A percentile compares a stretch with the other conserved stretches of the same genome.
Evolutionary conservation across 2,113 vertebrate species (phyloP).

Genomic region (Xenopus tropicalis): UCB_Xtro_10.0 CM004444.2:157701001-157701500

Average conservation of each 20-base stretch:
- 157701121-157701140: conserved; percentile 2
- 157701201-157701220: neutral
- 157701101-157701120: neutral
- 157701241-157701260: conserved; percentile 22
- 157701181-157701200: neutral
- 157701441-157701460: neutral
- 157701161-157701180: conserved; percentile 10
- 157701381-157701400: conserved; percentile 6
- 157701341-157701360: conserved; percentile 12
- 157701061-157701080: conserved; percentile 12
- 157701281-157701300: conserved; percentile 6
- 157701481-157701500: neutral
- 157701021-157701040: neutral
- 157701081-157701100: conserved; percentile 3
- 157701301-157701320: conserved; percentile 8
- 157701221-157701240: conserved; percentile 14
- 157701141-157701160: conserved; percentile 16
- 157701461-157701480: neutral
- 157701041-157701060: neutral
- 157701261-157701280: conserved; percentile 38
- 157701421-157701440: conserved; percentile 6
- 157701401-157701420: conserved; percentile 21
- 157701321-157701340: conserved; percentile 17
- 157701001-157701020: too few species aligned
- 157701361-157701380: conserved; percentile 12